phyloP scores from a whole-genome alignment of 1,140 invertebrate genomes.

The Microplitis mediator region DNA sequence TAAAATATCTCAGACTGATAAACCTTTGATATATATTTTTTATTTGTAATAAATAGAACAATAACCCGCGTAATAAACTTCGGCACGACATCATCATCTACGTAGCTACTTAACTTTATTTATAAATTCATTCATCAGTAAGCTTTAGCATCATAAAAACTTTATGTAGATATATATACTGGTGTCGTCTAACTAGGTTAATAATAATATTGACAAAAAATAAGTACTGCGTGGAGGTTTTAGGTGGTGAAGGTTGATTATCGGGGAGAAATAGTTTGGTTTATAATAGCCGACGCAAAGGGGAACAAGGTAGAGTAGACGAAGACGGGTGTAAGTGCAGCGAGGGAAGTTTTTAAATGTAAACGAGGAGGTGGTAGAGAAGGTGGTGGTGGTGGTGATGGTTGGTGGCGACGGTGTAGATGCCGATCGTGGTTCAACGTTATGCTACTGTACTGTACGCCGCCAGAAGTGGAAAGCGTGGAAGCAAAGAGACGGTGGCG shows the following conservation, averaged over 20 bases:
- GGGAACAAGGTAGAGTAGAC: neutral
- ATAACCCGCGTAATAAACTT: too few relatives aligned
- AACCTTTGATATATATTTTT: too few relatives aligned
- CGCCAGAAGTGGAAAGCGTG: slow-evolving; percentile 29
- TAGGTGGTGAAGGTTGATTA: neutral
- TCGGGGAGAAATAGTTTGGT: slow-evolving; percentile 7
- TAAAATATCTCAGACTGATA: too few relatives aligned
- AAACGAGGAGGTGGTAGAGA: neutral
- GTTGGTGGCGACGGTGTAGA: neutral
- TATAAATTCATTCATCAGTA: too few relatives aligned
- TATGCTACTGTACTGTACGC: too few relatives aligned
- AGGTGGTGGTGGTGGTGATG: neutral
- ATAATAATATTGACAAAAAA: neutral
- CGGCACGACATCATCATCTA: too few relatives aligned
- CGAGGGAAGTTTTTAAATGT: neutral
- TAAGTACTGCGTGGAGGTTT: neutral
- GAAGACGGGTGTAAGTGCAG: neutral
- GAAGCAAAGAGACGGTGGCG: slow-evolving; percentile 13
- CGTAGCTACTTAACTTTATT: too few relatives aligned
- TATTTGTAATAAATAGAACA: too few relatives aligned
- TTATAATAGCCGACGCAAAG: neutral
- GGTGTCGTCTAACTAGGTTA: too few relatives aligned
- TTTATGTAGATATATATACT: too few relatives aligned
- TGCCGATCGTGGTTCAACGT: slow-evolving; percentile 17
- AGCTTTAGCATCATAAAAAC: too few relatives aligned